phyloP scores from a whole-genome alignment of 2,113 vertebrate genomes.

The Ailurus styani region DNA sequence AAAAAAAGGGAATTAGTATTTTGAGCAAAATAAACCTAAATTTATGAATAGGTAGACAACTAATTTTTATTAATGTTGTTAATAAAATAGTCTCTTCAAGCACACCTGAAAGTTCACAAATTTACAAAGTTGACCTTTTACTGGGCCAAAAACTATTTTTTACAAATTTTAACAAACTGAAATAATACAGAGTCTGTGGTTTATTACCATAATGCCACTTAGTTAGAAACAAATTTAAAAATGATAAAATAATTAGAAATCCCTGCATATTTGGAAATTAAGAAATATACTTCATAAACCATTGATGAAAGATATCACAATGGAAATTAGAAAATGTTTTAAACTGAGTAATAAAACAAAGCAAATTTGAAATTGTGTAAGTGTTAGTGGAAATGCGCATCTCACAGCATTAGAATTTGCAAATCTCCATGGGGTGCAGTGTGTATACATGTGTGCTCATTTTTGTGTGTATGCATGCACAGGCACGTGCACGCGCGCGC shows the following conservation, averaged over 20 bases:
- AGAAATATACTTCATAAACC: background rate
- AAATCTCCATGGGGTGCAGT: background rate
- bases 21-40: background rate
- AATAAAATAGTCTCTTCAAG: background rate
- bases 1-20: background rate
- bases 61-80: background rate
- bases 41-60: background rate
- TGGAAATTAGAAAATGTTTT: background rate
- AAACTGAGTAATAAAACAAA: background rate
- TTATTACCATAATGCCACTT: background rate
- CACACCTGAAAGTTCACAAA: background rate
- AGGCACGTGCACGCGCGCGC: rapidly evolving
- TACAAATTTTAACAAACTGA: background rate
- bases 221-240: background rate
- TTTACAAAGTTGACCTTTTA: background rate
- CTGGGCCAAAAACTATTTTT: background rate
- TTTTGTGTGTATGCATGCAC: background rate
- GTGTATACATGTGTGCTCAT: background rate
- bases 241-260: background rate
- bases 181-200: background rate
- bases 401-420: background rate
- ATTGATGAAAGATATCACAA: background rate
- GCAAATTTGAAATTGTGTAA: background rate
- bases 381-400: background rate
- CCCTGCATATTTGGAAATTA: background rate